Conservation (phyloP, 1,140 invertebrate species). For the Drosophila micromelanica region DNA sequence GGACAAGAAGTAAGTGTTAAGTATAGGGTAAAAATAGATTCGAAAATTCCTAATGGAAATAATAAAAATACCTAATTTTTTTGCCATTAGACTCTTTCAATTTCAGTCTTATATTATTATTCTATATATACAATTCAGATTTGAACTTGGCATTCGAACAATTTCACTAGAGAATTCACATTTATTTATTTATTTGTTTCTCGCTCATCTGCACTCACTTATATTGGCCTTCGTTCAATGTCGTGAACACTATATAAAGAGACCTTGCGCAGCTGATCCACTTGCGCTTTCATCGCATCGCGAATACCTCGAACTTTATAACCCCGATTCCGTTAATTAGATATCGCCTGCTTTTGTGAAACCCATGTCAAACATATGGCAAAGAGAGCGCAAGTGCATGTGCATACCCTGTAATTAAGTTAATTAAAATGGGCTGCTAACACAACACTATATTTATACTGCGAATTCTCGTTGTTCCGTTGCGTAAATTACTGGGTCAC, state of each 20-base stretch:
- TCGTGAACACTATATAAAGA: neutral
- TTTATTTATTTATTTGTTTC: neutral
- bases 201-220: neutral
- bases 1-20: constrained; percentile 90
- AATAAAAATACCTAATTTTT: no score
- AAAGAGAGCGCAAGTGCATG: no score
- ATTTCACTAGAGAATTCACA: neutral
- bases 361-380: neutral
- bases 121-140: no score
- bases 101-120: no score
- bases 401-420: neutral
- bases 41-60: neutral
- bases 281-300: constrained; percentile 13
- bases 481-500: no score
- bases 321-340: constrained; percentile 30
- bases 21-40: no score
- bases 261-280: constrained; percentile 3
- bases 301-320: constrained; percentile 38
- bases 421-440: no score
- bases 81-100: no score
- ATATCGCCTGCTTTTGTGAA: neutral
- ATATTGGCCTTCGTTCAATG: constrained; percentile 1
- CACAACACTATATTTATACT: no score
- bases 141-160: no score
- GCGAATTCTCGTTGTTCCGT: no score